Conservation (phyloP, 2,113 vertebrate species). For the Serinus canaria region DNA sequence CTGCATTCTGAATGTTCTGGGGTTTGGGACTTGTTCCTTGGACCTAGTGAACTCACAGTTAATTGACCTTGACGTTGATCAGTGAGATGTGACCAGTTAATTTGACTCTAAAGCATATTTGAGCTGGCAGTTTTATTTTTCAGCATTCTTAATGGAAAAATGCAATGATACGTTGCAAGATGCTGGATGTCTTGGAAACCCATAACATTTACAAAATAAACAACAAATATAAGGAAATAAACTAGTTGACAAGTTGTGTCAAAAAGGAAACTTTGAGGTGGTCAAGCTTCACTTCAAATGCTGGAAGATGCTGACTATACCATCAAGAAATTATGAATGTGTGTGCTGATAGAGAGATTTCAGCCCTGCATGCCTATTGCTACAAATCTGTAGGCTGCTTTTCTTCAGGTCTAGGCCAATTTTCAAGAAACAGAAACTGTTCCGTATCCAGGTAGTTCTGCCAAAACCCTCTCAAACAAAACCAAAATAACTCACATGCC, state of each 20-base stretch:
- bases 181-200: neutral
- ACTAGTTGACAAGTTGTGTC: neutral
- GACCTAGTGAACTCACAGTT: neutral
- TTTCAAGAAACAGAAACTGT: neutral
- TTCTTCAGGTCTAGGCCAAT: neutral
- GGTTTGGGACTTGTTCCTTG: neutral
- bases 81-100: neutral
- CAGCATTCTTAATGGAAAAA: constrained; percentile 1
- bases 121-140: neutral
- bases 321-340: neutral
- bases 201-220: constrained; percentile 3
- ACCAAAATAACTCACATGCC: neutral
- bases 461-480: neutral
- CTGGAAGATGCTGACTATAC: neutral
- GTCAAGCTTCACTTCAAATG: neutral
- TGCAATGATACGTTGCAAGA: neutral
- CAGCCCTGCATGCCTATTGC: neutral
- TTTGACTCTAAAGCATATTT: constrained; percentile 8
- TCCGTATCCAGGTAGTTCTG: neutral
- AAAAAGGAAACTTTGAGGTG: neutral
- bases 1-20: neutral
- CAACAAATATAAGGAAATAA: neutral
- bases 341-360: neutral
- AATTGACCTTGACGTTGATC: neutral
- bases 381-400: neutral